Conservation (phyloP, 2,888 invertebrate species). For the Nineta flava region DNA sequence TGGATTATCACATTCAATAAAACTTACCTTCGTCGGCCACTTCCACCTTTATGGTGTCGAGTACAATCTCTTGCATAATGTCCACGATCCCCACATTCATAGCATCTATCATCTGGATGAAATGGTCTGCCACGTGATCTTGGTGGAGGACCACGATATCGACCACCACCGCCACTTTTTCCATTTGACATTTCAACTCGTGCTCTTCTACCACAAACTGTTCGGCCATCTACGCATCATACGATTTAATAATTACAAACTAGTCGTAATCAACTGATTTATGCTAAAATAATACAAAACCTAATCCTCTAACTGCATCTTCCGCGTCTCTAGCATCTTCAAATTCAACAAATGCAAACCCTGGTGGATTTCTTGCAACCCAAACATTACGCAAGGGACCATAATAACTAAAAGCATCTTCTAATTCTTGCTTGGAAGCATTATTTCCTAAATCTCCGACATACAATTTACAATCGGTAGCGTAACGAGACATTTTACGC, state of each 20-base stretch:
- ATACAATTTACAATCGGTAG: constrained; percentile 85
- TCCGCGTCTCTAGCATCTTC: constrained; percentile 87
- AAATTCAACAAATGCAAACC: constrained; percentile 89
- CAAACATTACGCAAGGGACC: constrained; percentile 87
- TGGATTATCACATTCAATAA: neutral
- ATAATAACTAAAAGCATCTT: constrained; percentile 85
- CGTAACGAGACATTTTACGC: constrained; percentile 53
- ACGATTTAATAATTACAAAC: neutral
- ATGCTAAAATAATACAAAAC: neutral
- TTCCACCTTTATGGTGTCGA: constrained; percentile 39
- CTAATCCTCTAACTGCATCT: constrained; percentile 57
- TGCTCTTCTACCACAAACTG: constrained; percentile 77
- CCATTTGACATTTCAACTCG: constrained; percentile 88
- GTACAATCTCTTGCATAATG: constrained; percentile 87
- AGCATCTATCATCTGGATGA: constrained; percentile 83
- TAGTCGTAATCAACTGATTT: too few species aligned
- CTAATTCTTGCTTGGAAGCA: constrained; percentile 84
- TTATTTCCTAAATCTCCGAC: constrained; percentile 87
- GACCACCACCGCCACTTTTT: constrained; percentile 34
- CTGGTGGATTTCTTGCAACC: constrained; percentile 95
- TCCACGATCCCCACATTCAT: constrained; percentile 86
- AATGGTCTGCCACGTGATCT: constrained; percentile 53
- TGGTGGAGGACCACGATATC: constrained; percentile 38
- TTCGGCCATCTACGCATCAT: constrained; percentile 46
- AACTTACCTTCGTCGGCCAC: constrained; percentile 33